Conservation (phyloP, 2,797 vertebrate genomes). For the Schizopygopsis pylzovi region DNA sequence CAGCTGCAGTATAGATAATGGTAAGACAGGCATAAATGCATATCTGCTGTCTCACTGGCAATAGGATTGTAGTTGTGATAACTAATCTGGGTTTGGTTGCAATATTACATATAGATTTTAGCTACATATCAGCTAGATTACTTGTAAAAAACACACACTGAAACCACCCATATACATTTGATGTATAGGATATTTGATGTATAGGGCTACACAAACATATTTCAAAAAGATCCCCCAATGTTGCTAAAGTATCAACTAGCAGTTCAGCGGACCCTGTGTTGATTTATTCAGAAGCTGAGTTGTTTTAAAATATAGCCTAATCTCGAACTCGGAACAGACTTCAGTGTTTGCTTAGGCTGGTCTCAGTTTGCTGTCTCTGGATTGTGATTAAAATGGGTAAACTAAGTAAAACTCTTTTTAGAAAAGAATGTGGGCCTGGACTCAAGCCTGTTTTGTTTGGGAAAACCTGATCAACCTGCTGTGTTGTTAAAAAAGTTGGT, state of each 20-base stretch:
- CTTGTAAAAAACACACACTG: neutral
- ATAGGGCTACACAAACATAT: neutral
- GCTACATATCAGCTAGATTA: constrained; percentile 5
- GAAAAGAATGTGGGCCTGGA: neutral
- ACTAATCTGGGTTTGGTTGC: neutral
- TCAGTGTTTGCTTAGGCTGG: neutral
- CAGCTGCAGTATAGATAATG: neutral
- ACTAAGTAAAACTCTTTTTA: neutral
- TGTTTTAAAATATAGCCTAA: neutral
- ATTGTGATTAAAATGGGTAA: constrained; percentile 6
- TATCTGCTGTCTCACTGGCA: neutral
- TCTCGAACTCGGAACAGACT: neutral
- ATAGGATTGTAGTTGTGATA: neutral
- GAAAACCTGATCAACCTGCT: constrained; percentile 6
- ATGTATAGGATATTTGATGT: neutral
- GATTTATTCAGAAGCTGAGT: constrained; percentile 26
- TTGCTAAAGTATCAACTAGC: neutral
- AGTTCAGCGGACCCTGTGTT: neutral
- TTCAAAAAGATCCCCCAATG: neutral
- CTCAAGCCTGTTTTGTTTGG: constrained; percentile 32
- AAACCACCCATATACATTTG: neutral
- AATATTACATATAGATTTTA: constrained; percentile 11
- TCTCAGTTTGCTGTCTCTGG: neutral
- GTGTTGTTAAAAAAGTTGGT: neutral
- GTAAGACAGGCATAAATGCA: neutral